Evolutionary conservation across 64 coral and sea anemone species (phyloP).

Genomic region (Montipora sp.): DNA sequence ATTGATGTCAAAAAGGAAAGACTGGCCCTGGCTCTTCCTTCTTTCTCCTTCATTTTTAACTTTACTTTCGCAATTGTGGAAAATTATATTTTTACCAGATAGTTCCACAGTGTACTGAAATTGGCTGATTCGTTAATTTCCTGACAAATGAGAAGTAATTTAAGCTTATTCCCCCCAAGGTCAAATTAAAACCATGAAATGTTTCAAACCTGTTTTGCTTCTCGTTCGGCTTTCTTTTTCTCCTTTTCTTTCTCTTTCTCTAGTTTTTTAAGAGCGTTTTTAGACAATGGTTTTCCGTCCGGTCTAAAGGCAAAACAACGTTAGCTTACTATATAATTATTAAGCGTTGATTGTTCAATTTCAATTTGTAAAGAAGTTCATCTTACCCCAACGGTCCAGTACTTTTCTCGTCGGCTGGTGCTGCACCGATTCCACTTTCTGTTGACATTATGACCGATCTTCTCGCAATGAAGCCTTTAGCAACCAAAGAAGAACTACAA

Average conservation of each 20-base stretch:
- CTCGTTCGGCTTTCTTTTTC: constrained; percentile 90
- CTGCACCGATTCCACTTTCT: constrained; percentile 37
- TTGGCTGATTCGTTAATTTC: background rate
- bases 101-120: too few species aligned
- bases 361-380: background rate
- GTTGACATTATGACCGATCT: background rate
- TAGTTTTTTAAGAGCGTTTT: constrained; percentile 88
- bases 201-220: constrained; percentile 69
- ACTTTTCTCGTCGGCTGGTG: constrained; percentile 14
- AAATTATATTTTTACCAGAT: too few species aligned
- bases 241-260: constrained; percentile 94
- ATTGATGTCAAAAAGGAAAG: too few species aligned
- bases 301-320: constrained; percentile 62
- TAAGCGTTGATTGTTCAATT: background rate
- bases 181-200: background rate
- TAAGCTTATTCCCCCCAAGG: background rate
- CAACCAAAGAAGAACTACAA: background rate
- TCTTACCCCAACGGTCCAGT: background rate
- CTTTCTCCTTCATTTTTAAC: too few species aligned
- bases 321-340: background rate
- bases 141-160: background rate
- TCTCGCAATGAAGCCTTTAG: background rate
- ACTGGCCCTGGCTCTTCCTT: too few species aligned
- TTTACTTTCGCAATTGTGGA: too few species aligned
- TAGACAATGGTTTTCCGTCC: constrained; percentile 90